A percentile compares a stretch with the other conserved stretches of the same genome.
phyloP scores from a whole-genome alignment of 2,113 vertebrate species.

The Heloderma charlesbogerti region DNA sequence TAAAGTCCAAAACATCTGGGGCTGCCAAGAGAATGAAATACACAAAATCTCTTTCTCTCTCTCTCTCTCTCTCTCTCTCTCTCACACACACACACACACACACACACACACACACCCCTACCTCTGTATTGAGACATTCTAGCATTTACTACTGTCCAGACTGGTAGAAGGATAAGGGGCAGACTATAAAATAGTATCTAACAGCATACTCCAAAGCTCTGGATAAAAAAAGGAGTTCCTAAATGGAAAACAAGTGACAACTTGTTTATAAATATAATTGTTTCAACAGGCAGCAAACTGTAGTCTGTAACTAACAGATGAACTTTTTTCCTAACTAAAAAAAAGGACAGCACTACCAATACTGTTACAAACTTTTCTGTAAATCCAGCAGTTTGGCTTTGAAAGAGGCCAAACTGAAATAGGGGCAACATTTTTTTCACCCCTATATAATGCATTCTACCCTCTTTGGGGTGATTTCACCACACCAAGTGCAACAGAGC shows the following conservation, averaged over 20 bases:
- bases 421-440: neutral
- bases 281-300: neutral
- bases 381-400: too few relatives aligned
- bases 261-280: neutral
- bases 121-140: neutral
- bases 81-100: too few relatives aligned
- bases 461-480: neutral
- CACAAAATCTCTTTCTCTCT: too few relatives aligned
- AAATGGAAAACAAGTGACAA: neutral
- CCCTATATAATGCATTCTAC: neutral
- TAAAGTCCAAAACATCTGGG: too few relatives aligned
- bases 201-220: neutral
- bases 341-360: neutral
- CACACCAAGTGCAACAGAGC: neutral
- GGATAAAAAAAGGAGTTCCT: neutral
- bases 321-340: constrained; percentile 1
- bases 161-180: too few relatives aligned
- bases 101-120: neutral
- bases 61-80: too few relatives aligned
- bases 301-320: neutral
- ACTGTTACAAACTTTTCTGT: neutral
- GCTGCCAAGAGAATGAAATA: too few relatives aligned
- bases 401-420: neutral
- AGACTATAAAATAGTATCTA: neutral
- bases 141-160: neutral